A percentile compares a stretch with the other conserved stretches of the same genome.
These are phyloP conservation scores for Bryconaethiops microstoma DNA, from an alignment of 2,797 vertebrate species.

Conservation along the genomic window DNA sequence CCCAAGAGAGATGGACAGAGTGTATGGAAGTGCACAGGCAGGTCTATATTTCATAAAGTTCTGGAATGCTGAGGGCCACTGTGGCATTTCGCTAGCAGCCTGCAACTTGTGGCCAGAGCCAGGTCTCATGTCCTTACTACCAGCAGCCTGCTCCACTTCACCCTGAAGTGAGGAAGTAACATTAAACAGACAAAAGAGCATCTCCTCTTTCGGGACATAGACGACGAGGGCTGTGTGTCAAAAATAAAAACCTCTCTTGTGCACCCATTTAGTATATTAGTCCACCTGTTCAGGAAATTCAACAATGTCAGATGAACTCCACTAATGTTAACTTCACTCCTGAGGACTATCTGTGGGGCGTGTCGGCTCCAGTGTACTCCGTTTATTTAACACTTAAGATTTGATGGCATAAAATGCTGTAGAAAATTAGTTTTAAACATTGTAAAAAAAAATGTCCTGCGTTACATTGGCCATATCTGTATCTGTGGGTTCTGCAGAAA, in stretches of 20 bases:
- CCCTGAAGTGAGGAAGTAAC: conserved; percentile 64
- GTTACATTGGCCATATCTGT: too few species aligned
- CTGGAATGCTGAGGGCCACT: conserved; percentile 71
- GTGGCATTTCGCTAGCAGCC: conserved; percentile 81
- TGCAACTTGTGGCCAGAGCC: conserved; percentile 70
- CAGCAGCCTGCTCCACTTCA: conserved; percentile 74
- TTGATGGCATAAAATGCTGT: too few species aligned
- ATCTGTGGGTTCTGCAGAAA: too few species aligned
- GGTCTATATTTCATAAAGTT: conserved; percentile 76
- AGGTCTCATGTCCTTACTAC: conserved; percentile 75
- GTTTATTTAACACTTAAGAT: too few species aligned
- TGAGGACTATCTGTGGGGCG: neutral
- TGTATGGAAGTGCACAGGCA: conserved; percentile 63
- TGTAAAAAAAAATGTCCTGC: too few species aligned
- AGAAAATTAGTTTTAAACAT: neutral
- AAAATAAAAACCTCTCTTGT: conserved; percentile 7
- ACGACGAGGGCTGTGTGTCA: neutral
- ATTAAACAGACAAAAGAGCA: conserved; percentile 60
- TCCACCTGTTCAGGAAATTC: neutral
- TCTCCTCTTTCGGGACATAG: conserved; percentile 8
- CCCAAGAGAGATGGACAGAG: conserved; percentile 6
- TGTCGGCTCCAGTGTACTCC: too few species aligned
- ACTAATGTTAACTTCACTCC: neutral
- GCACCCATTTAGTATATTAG: neutral
- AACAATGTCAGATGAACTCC: neutral